These are phyloP conservation scores for Carduelis carduelis DNA, from an alignment of 2,797 vertebrate genomes.

Conservation along the genomic window DNA sequence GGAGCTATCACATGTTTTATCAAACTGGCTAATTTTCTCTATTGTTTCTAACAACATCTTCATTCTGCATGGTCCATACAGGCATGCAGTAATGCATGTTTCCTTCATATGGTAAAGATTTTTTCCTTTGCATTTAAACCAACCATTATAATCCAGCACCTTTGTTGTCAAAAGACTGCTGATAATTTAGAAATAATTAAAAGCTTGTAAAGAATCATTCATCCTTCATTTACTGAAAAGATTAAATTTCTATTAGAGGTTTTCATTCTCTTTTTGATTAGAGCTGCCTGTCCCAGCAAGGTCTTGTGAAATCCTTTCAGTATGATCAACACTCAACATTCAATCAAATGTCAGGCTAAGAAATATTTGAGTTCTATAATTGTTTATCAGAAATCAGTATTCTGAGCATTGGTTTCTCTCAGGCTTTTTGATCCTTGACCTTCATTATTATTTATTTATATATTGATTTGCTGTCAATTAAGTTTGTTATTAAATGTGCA, in stretches of 20 bases:
- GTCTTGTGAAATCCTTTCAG: neutral
- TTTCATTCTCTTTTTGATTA: neutral
- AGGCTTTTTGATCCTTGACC: neutral
- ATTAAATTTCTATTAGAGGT: neutral
- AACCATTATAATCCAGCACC: neutral
- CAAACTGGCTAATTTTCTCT: conserved; percentile 18
- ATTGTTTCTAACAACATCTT: neutral
- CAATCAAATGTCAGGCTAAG: neutral
- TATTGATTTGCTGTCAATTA: neutral
- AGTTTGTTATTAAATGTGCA: neutral
- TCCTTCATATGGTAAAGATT: neutral
- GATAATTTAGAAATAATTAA: conserved; percentile 19
- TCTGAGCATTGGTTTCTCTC: neutral
- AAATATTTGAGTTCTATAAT: neutral
- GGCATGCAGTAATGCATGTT: neutral
- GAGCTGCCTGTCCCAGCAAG: neutral
- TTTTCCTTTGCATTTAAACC: conserved; percentile 13
- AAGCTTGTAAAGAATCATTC: neutral
- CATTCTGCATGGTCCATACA: neutral
- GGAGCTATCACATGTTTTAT: conserved; percentile 14
- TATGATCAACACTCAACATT: neutral
- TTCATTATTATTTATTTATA: neutral
- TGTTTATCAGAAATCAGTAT: neutral
- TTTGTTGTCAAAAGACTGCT: neutral
- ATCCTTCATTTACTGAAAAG: neutral